These are phyloP conservation scores for Odontamblyopus rebecca DNA, from an alignment of 2,797 vertebrate genomes.

Conservation along the genomic window DNA sequence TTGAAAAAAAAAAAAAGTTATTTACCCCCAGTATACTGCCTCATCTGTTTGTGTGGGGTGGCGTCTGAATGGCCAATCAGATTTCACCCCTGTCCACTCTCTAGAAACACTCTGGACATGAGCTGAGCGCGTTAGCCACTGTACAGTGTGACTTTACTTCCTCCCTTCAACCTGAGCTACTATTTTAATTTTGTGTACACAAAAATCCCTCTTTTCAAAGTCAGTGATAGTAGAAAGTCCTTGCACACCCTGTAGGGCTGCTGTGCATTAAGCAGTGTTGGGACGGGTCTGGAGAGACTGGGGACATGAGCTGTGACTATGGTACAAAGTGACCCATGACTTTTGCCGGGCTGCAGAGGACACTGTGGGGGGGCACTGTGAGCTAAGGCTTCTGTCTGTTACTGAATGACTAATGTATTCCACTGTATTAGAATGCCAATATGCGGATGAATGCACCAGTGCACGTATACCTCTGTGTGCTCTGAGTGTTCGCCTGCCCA, in stretches of 20 bases:
- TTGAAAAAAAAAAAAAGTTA: too few relatives aligned
- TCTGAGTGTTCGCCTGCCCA: conserved; percentile 58
- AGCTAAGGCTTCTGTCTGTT: conserved; percentile 39
- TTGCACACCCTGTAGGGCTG: not conserved
- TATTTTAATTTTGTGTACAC: not conserved
- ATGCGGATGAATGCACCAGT: conserved; percentile 53
- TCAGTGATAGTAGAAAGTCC: not conserved
- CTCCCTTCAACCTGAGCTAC: not conserved
- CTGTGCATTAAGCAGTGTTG: conserved; percentile 8
- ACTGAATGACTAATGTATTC: conserved; percentile 61
- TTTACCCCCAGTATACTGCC: too few relatives aligned
- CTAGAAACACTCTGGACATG: too few relatives aligned
- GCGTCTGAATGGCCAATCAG: too few relatives aligned
- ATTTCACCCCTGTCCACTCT: too few relatives aligned
- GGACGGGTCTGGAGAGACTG: conserved; percentile 3
- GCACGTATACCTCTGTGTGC: conserved; percentile 57
- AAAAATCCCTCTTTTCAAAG: conserved; percentile 1
- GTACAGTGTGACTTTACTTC: not conserved
- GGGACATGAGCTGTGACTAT: conserved; percentile 15
- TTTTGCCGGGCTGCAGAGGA: conserved; percentile 33
- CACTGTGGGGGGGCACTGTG: conserved; percentile 35
- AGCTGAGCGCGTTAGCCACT: too few relatives aligned
- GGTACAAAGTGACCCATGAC: conserved; percentile 32
- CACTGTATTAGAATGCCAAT: conserved; percentile 61
- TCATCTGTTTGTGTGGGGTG: too few relatives aligned